These are phyloP conservation scores for Penaeus indicus DNA, from an alignment of 1,140 invertebrate species.

Conservation along the genomic window DNA sequence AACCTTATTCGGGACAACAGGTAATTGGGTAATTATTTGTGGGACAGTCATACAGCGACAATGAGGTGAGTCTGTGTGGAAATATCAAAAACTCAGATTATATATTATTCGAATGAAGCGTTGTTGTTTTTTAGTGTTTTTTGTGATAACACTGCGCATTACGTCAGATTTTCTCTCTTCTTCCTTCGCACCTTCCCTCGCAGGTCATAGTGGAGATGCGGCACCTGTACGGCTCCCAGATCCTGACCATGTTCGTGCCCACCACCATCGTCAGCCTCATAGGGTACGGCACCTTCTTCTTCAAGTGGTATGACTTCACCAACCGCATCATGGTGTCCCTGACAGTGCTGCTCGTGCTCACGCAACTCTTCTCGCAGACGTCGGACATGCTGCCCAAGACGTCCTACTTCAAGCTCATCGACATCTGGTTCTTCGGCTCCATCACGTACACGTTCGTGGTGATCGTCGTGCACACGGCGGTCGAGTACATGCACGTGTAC, in stretches of 20 bases:
- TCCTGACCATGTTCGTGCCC: slow-evolving; percentile 45
- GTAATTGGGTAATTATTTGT: too few species aligned
- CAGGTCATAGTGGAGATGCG: too few species aligned
- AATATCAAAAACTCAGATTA: too few species aligned
- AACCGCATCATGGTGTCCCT: slow-evolving; percentile 49
- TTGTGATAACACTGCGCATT: too few species aligned
- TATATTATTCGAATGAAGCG: too few species aligned
- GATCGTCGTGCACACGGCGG: slow-evolving; percentile 7
- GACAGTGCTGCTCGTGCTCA: slow-evolving; percentile 29
- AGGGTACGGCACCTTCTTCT: slow-evolving; percentile 37
- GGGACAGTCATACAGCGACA: too few species aligned
- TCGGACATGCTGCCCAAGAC: slow-evolving; percentile 31
- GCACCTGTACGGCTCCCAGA: slow-evolving; percentile 33
- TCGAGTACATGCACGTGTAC: too few species aligned
- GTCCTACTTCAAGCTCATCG: slow-evolving; percentile 46
- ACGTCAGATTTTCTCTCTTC: too few species aligned
- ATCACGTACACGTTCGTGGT: slow-evolving; percentile 37
- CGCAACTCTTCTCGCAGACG: slow-evolving; percentile 43
- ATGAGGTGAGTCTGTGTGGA: too few species aligned
- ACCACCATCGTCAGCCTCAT: slow-evolving; percentile 26
- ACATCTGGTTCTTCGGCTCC: slow-evolving; percentile 48
- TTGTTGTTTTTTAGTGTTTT: too few species aligned
- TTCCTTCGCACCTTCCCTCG: too few species aligned
- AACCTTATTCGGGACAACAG: too few species aligned
- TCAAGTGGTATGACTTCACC: slow-evolving; percentile 36